Base-by-base conservation (phyloP, 2,113 vertebrate genomes). In the Lucifuga dentata region DNA sequence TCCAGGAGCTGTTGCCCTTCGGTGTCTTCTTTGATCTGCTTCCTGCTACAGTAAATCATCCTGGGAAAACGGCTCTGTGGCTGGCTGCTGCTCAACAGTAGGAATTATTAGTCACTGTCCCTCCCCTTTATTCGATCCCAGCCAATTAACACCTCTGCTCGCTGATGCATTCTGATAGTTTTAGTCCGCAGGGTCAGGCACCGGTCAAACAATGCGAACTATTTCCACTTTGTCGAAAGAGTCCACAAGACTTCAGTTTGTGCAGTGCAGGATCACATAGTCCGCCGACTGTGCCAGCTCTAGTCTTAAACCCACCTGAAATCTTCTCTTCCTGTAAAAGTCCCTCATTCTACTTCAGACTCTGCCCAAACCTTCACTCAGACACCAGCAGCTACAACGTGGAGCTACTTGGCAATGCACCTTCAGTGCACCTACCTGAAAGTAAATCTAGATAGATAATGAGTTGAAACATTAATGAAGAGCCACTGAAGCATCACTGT, bases 51-150 rank as follows among this genome's bases (percentile, higher is more conserved):
- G 24, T 58, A 84, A 86, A 88, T 88, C 63, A 74, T 78, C 85
- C 89, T 91, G 88, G 85, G 86, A 90, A 89, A 84, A 61, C 58
- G 40, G 70, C 75, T 10, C 35, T n/a, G 36, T 69, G 58, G 76
- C 86, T 89, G 90, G 84, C 82, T 50, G 63, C 76, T 6, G 66
- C 79, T 90, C 85, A 84, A 86, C 81, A 63, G 81, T 29, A 63
- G 81, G 84, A 90, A 81, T 92, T 85, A 90, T 77, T 83, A 76
- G 73, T 81, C 72, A 20, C 65, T 29, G 20, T 59, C 39, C 46
- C 66, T 68, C 72, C 55, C 82, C 26, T 74, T 76, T 77, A 78
- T 81, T 46, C 57, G 35, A 73, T 84, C 73, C 1, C 26, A 63
- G 65, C 49, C 5, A 74, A 59, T 73, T 67, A 68, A 48, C 76